Conservation (phyloP, 2,797 vertebrate species). For the Rhinogobio ventralis region DNA sequence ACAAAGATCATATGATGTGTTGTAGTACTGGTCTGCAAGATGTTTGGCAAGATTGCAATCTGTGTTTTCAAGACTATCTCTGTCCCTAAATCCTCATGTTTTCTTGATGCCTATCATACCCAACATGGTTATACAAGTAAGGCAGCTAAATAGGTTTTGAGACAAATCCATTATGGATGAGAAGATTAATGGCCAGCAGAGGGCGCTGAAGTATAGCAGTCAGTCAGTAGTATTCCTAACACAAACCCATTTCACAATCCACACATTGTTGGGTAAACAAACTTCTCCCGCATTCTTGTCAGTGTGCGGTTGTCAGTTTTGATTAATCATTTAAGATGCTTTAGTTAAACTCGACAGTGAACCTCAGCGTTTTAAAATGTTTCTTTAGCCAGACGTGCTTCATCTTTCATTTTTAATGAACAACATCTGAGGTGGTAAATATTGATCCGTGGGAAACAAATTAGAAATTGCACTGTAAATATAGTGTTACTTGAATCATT, state of each 20-base stretch:
- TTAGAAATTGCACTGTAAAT: neutral
- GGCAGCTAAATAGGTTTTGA: neutral
- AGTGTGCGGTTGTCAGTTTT: neutral
- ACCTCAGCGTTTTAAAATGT: neutral
- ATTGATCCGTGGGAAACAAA: neutral
- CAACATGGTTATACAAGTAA: neutral
- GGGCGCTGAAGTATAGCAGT: neutral
- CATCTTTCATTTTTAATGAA: neutral
- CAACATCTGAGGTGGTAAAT: neutral
- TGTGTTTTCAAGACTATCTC: conserved; percentile 45
- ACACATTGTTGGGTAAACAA: neutral
- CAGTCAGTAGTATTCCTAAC: neutral
- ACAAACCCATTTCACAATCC: neutral
- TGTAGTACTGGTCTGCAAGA: conserved; percentile 36
- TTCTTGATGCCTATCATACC: neutral
- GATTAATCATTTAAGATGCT: neutral
- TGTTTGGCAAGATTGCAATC: conserved; percentile 52
- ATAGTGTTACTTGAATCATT: neutral
- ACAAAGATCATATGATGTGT: conserved; percentile 69
- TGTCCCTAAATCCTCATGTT: conserved; percentile 44
- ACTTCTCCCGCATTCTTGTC: neutral
- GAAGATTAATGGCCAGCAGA: conserved; percentile 8
- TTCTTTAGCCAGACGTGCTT: neutral
- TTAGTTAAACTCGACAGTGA: neutral
- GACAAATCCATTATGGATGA: neutral